Evolutionary conservation across 2,888 invertebrate genomes (phyloP), one percentile per base, ranked within the genome.

Genomic region (Mycalesis mineus): DNA sequence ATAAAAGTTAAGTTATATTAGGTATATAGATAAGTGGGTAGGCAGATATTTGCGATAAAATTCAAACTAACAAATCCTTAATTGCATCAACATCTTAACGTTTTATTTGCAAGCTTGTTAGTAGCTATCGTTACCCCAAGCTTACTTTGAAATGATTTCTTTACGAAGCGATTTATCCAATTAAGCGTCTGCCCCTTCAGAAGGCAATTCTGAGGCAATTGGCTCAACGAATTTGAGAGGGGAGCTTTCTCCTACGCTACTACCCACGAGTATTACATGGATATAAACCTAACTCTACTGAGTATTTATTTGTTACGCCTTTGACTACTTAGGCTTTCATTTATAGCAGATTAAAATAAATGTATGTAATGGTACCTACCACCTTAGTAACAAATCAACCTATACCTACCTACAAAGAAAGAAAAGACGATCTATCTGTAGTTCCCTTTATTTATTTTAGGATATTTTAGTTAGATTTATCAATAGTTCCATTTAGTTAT

Each of bases 101-200:
- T 44, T 53, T 53, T 53, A 53, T 53, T 53, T 53, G 53, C 53
- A 37, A 36, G 45, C 42, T 53, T 36, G 37, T 50, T 56, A 36
- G 41, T 36, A 36, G 29, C 7, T 28, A 41, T 29, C 36, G 37
- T 31, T 45, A 49, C 11, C 31, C 36, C 9, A 41, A 14, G 42
- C 48, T 42, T 56, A 29, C 29, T 55, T 40, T 55, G 29, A 36
- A 48, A 57, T 44, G 28, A 60, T 55, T 61, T 61, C 57, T 52
- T 63, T 75, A 80, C 80, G 80, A 80, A 82, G 80, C 80, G 80
- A 77, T 86, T 87, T 80, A 81, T 77, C 78, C 86, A 88, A 89
- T 89, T 88, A 88, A 80, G 77, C 70, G 68, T 69, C 77, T 68
- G 75, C 82, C 84, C 84, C 82, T 65, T 68, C 80, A 77, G 80